Conservation (phyloP, 2,888 invertebrate species). For the Agrotis exclamationis region DNA sequence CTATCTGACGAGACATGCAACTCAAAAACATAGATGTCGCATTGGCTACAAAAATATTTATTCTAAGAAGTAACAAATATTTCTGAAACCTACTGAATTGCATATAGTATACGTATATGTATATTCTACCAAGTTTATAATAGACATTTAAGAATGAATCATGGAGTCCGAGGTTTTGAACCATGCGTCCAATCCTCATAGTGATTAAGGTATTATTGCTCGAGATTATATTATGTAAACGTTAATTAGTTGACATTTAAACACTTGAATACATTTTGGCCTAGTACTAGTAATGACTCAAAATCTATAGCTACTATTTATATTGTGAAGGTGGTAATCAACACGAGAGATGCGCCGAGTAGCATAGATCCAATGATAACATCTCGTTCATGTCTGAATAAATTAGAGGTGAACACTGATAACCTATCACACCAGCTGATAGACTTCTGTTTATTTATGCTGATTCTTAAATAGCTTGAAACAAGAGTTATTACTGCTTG, state of each 20-base stretch:
- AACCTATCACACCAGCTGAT: constrained; percentile 41
- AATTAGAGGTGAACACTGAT: constrained; percentile 44
- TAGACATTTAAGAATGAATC: too few species aligned
- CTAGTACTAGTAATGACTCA: too few species aligned
- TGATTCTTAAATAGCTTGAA: constrained; percentile 10
- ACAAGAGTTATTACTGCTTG: constrained; percentile 10
- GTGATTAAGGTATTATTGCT: neutral
- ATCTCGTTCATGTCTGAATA: constrained; percentile 29
- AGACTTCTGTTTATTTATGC: constrained; percentile 34
- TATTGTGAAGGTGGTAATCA: constrained; percentile 7
- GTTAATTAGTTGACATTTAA: constrained; percentile 3
- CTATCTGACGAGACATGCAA: too few species aligned
- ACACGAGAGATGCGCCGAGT: neutral
- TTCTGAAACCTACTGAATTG: too few species aligned
- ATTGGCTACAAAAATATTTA: too few species aligned
- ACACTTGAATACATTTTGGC: neutral
- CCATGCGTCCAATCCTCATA: neutral
- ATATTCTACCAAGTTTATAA: too few species aligned
- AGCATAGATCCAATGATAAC: constrained; percentile 25
- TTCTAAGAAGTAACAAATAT: too few species aligned
- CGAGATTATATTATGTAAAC: neutral
- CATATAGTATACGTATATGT: too few species aligned
- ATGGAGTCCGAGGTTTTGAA: too few species aligned
- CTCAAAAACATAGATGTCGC: too few species aligned
- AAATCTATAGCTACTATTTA: too few species aligned